Percentiles rank a stretch among this genome's conserved stretches.
Evolutionary conservation across 2,888 invertebrate species (phyloP).

Genomic region (Diarsia rubi): DNA sequence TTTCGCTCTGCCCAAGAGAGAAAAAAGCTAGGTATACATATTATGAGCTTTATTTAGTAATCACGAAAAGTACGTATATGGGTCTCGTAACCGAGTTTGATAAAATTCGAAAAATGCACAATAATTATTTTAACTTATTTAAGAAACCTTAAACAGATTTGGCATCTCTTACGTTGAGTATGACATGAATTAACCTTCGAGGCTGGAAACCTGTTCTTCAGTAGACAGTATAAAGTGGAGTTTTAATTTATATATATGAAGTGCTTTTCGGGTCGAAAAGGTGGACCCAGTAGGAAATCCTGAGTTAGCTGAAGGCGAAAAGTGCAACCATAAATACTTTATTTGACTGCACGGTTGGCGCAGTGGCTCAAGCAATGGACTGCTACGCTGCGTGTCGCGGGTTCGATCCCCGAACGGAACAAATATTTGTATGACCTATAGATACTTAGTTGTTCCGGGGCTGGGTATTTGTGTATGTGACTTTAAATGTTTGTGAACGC

Average conservation of each 20-base stretch:
- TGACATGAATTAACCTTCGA: not conserved
- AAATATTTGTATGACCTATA: too few species aligned
- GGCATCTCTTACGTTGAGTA: not conserved
- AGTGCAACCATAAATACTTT: not conserved
- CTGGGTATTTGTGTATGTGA: too few species aligned
- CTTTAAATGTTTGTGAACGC: too few species aligned
- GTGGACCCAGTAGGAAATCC: not conserved
- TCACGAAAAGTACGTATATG: not conserved
- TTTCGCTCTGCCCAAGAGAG: too few species aligned
- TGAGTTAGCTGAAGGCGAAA: not conserved
- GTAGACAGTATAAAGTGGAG: not conserved
- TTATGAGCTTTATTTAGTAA: too few species aligned
- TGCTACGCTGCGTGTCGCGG: too few species aligned
- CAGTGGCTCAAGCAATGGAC: too few species aligned
- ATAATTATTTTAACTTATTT: not conserved
- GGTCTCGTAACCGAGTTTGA: not conserved
- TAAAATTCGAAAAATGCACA: not conserved
- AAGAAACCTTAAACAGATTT: not conserved
- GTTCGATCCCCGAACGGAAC: too few species aligned
- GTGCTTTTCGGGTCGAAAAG: not conserved
- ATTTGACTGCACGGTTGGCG: not conserved
- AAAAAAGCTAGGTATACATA: too few species aligned
- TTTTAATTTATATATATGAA: not conserved
- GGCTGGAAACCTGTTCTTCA: not conserved
- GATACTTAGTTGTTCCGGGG: too few species aligned